Conservation (phyloP, 2,113 vertebrate genomes). For the Ailuropoda melanoleuca region DNA sequence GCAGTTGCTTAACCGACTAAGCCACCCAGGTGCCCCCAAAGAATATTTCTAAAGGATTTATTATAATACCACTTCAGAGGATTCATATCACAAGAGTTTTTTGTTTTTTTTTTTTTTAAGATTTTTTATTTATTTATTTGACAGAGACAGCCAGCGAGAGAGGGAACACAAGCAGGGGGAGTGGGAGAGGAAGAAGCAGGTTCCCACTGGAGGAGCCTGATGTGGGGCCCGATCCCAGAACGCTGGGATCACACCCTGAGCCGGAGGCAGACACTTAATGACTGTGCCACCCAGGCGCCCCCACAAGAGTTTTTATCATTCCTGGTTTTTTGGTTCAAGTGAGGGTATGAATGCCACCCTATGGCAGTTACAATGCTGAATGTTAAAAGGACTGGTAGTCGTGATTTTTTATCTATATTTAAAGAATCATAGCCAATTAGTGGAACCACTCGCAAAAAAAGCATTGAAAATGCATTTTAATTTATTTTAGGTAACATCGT, state of each 20-base stretch:
- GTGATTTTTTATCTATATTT: conserved; percentile 45
- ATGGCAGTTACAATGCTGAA: neutral
- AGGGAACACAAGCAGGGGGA: no score
- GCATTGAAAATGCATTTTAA: conserved; percentile 38
- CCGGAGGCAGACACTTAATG: no score
- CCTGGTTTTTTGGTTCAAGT: neutral
- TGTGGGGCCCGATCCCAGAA: no score
- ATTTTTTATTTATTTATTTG: no score
- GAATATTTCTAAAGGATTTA: conserved; percentile 31
- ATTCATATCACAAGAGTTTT: neutral
- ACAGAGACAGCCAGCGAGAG: no score
- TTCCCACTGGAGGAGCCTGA: no score
- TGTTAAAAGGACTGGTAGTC: neutral
- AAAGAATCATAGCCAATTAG: conserved; percentile 14
- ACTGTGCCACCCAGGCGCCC: no score
- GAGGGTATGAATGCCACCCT: neutral
- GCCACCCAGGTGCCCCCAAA: neutral
- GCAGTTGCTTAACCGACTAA: no score
- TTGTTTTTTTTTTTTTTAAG: no score
- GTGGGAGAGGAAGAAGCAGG: no score
- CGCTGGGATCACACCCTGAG: no score
- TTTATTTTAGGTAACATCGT: neutral
- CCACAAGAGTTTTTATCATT: neutral
- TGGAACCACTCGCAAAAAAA: conserved; percentile 37
- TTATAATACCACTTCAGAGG: conserved; percentile 7